Base-by-base conservation (phyloP, 2,888 invertebrate genomes). In the Hydroisotoma schaefferi region DNA sequence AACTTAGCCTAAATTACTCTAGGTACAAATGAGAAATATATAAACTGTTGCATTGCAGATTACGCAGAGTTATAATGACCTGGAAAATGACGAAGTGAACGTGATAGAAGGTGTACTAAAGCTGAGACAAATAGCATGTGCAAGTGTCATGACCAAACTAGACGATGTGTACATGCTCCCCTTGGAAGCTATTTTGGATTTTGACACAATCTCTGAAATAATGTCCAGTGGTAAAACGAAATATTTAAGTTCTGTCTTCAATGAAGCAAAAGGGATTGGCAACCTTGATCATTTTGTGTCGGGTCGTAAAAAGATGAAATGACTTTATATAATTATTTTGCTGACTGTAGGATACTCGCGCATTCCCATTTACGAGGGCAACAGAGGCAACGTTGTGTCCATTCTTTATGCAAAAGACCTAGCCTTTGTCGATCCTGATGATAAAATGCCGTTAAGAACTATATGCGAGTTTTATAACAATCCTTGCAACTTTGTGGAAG, bases 351-450 rank as follows among this genome's bases (percentile, higher is more conserved):
- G 84, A 1, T 84, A 81, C 74, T 82, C 83, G 2, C 75, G 84
- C 33, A 81, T 84, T 53, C 84, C 84, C 3, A 80, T 84, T 15
- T 84, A 76, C 73, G 81, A 82, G 40, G 76, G 76, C 23, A 76
- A 76, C 28, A 69, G 75, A 29, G 75, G 75, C 46, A 79, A 81
- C 69, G 78, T 83, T 62, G 76, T 81, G 4, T 77, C 78, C n/a
- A 73, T 83, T 44, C 74, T 84, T 38, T 82, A 82, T 70, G 81
- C 82, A 40, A 84, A 84, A 73, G 84, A 84, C 74, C 74, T 84
- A 61, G 82, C 83, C 2, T 78, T 84, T 64, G 78, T 84, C 56
- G 84, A 84, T 73, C 82, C 84, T 1, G 83, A 83, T 73, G 83
- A 84, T 71, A 80, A 78, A 66, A 81, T 81, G 49, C 80, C 80